Evolutionary conservation across 1,140 invertebrate genomes (phyloP), one percentile per base, ranked within the genome.

Genomic region (Drosophila guanche): DNA sequence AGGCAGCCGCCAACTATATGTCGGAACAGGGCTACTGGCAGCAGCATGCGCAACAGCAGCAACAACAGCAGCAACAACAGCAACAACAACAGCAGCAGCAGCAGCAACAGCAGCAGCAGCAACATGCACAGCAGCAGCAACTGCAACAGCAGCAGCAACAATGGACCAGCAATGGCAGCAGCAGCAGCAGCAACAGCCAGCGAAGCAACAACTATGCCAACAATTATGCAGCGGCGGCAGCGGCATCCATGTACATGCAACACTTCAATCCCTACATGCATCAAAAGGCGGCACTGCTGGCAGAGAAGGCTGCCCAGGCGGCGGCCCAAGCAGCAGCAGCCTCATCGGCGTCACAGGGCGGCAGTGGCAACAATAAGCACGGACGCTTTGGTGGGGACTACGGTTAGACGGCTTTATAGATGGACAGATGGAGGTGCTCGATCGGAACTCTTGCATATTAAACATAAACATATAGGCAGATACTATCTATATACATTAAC

Each of bases 221-320:
- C 60, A 88, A 84, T 43, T 84, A 88, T 66, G 79, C 76, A 7
- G 80, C 80, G 6, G 81, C 81, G 47, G 81, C 81, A 29, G 83
- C 83, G 23, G 83, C 83, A 22, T 83, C 83, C 8, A 88, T 88
- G 84, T 88, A 88, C 75, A 88, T 88, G 84, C 83, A 88, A 52
- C 81, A 86, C 48, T 86, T 86, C n/a, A 86, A 86, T 86, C 83
- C 83, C 40, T 86, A 86, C 46, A 86, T 86, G 83, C 83, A 86
- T 57, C 81, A 86, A 12, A 86, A 86, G 69, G 83, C 83, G 4
- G 81, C 81, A 6, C 25, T 86, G 54, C 61, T 86, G 20, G 81
- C 83, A 8, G 83, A 86, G 10, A 86, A 86, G 55, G 79, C 80
- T 4, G 80, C 79, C 16, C 74, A 78, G 5, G 79, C 79, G 20